phyloP scores from a whole-genome alignment of 2,888 invertebrate species.

The Dynastes tityus region DNA sequence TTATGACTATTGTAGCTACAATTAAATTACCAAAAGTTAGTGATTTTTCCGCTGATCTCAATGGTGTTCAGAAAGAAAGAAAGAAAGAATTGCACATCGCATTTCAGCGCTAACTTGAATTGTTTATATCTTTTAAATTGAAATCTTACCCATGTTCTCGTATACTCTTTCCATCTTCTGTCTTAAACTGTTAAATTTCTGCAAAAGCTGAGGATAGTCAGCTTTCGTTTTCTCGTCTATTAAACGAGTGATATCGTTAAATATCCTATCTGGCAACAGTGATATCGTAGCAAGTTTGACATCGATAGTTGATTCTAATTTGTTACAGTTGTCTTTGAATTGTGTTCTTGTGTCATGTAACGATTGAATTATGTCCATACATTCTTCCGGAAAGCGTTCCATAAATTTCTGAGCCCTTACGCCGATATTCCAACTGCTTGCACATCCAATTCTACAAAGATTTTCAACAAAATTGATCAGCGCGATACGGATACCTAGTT shows the following conservation, averaged over 20 bases:
- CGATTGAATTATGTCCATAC: neutral
- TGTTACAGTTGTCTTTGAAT: slow-evolving; percentile 21
- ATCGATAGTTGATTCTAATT: slow-evolving; percentile 1
- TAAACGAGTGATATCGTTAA: neutral
- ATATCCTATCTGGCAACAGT: neutral
- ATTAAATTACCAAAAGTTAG: too few relatives aligned
- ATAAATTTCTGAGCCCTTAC: slow-evolving; percentile 22
- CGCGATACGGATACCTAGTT: too few relatives aligned
- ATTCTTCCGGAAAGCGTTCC: slow-evolving; percentile 20
- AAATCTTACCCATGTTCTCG: slow-evolving; percentile 11
- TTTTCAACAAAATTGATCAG: too few relatives aligned
- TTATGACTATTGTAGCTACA: too few relatives aligned
- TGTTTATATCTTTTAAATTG: too few relatives aligned
- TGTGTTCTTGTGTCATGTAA: neutral
- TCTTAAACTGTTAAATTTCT: neutral
- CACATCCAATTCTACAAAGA: slow-evolving; percentile 37
- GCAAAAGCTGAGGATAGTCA: slow-evolving; percentile 6
- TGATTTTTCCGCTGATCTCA: too few relatives aligned
- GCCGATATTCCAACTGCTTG: slow-evolving; percentile 40
- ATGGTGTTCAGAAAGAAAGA: too few relatives aligned
- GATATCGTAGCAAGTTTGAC: neutral
- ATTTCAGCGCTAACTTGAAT: too few relatives aligned
- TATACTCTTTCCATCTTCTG: slow-evolving; percentile 13
- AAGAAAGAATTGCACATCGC: too few relatives aligned
- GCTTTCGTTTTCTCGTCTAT: neutral